These are phyloP conservation scores for Oxytorus armatus DNA, from an alignment of 2,888 invertebrate genomes.

Conservation along the genomic window DNA sequence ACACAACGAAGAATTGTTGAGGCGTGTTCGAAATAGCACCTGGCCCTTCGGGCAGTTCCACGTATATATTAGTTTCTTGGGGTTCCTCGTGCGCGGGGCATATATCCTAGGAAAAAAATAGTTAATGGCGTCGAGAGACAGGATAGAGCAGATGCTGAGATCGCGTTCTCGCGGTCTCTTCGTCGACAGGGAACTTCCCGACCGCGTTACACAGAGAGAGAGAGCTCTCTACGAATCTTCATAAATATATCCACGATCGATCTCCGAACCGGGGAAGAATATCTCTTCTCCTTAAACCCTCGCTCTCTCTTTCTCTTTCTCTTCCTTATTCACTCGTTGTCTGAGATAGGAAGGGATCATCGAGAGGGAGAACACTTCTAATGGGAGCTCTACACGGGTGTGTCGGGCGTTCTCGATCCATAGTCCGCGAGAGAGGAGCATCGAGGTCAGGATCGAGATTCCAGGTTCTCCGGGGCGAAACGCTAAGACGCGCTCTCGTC, in stretches of 20 bases:
- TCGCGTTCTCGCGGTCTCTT: conserved; percentile 48
- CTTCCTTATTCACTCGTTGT: conserved; percentile 28
- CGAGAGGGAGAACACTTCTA: conserved; percentile 57
- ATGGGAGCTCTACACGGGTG: conserved; percentile 61
- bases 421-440: conserved; percentile 60
- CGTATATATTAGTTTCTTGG: conserved; percentile 56
- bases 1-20: conserved; percentile 69
- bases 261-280: conserved; percentile 66
- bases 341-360: conserved; percentile 30
- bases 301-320: conserved; percentile 37
- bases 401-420: conserved; percentile 53
- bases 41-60: conserved; percentile 72
- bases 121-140: conserved; percentile 62
- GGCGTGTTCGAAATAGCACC: conserved; percentile 75
- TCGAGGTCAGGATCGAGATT: conserved; percentile 70
- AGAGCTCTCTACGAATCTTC: conserved; percentile 80
- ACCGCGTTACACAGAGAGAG: conserved; percentile 57
- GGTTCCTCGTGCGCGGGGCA: conserved; percentile 27
- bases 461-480: conserved; percentile 60
- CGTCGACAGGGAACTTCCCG: conserved; percentile 59
- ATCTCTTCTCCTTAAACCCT: conserved; percentile 56
- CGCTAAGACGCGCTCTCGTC: conserved; percentile 28
- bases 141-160: conserved; percentile 60
- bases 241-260: conserved; percentile 77
- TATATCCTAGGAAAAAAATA: conserved; percentile 59